These are phyloP conservation scores for Habrosyne pyritoides DNA, from an alignment of 2,888 invertebrate genomes.

Conservation along the genomic window DNA sequence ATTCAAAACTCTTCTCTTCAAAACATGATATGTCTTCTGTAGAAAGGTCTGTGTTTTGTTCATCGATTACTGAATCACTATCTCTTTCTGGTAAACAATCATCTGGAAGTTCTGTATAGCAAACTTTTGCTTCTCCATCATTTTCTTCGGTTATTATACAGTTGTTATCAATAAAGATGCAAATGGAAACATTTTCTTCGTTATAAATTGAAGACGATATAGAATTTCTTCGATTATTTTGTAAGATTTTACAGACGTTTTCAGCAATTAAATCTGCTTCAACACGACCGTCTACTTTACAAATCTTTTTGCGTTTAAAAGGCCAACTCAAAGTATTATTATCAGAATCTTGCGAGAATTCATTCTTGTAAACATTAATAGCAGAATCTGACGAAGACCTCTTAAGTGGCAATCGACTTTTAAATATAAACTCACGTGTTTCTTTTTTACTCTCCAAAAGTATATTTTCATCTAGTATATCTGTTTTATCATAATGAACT, in stretches of 20 bases:
- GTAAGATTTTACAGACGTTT: constrained; percentile 55
- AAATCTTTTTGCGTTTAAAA: constrained; percentile 56
- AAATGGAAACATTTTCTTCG: constrained; percentile 70
- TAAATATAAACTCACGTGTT: constrained; percentile 11
- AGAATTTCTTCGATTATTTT: constrained; percentile 69
- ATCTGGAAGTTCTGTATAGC: constrained; percentile 57
- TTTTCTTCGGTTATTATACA: constrained; percentile 67
- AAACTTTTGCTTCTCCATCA: constrained; percentile 57
- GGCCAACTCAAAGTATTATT: constrained; percentile 38
- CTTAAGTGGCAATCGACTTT: constrained; percentile 48
- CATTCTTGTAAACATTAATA: constrained; percentile 40
- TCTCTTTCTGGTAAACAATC: constrained; percentile 44
- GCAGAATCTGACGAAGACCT: constrained; percentile 73
- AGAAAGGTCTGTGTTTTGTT: constrained; percentile 18
- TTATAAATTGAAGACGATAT: constrained; percentile 62
- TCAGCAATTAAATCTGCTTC: constrained; percentile 44
- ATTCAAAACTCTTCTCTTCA: constrained; percentile 23
- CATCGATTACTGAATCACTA: constrained; percentile 27
- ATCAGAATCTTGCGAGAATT: constrained; percentile 31
- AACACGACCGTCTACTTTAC: constrained; percentile 37
- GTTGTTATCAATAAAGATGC: constrained; percentile 71
- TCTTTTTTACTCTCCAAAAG: constrained; percentile 11
- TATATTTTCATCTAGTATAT: constrained; percentile 3
- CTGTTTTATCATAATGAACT: not conserved
- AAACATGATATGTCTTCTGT: constrained; percentile 18